Base-by-base conservation (phyloP, 2,797 vertebrate genomes). In the Melanotaenia pygmaea region DNA sequence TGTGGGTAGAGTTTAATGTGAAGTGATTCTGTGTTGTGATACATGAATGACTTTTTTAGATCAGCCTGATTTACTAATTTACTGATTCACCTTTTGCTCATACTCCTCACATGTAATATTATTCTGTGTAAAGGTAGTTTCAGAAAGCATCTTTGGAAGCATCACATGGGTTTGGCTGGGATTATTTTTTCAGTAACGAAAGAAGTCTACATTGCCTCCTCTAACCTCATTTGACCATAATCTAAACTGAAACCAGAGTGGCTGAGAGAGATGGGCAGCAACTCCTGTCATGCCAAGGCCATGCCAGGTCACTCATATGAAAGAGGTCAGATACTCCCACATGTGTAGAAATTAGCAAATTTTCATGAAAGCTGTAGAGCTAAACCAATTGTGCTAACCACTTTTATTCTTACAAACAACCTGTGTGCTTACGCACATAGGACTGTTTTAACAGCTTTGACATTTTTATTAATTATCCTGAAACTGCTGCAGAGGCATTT, bases 271-370 rank as follows among this genome's bases (percentile, higher is more conserved):
- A 74, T 37, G 63, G 65, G 11, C 71, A 84, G 47, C 65, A 73
- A 56, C 43, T 80, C 70, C 79, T 47, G 57, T 77, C 86, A 88
- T 82, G 69, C 73, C 74, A 76, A 70, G 88, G 89, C 62, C 84
- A 88, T 77, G 72, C 57, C 70, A 85, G 91, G 91, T 86, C 86
- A 87, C 65, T 79, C 74, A 61, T 79, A 82, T 86, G 72, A 86
- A 88, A 76, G 83, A 80, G 85, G 82, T 87, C 86, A 86, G 43
- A 83, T 79, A 75, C 76, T 87, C 81, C 74, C 84, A 86, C 72
- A 77, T 79, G 82, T 86, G 81, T 83, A 72, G 59, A 85, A 80
- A 88, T 82, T 47, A 81, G 45, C 75, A 47, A 34, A 75, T 84
- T 74, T 82, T 37, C 70, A 80, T 76, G 66, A 66, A 68, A 66